Evolutionary conservation across 2,888 invertebrate genomes (phyloP).

Genomic region (Pyrrhosoma nymphula): DNA sequence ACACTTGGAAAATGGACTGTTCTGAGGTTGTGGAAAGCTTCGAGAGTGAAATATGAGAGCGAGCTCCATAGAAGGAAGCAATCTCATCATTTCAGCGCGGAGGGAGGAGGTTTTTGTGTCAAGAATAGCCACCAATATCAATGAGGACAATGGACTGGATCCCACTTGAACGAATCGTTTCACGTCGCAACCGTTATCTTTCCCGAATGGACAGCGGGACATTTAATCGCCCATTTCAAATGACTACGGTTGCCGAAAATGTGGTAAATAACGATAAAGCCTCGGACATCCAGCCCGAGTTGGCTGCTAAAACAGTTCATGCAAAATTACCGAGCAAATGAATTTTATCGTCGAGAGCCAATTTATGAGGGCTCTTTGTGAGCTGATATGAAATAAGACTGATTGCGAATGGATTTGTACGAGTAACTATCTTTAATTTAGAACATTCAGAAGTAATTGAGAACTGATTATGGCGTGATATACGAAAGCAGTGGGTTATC

Average conservation of each 20-base stretch:
- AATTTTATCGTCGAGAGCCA: neutral
- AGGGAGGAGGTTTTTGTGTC: neutral
- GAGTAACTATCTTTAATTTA: too few species aligned
- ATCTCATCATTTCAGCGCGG: neutral
- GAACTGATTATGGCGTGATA: too few species aligned
- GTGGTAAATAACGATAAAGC: neutral
- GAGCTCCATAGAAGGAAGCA: too few species aligned
- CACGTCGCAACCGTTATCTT: neutral
- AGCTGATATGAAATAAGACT: neutral
- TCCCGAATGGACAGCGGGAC: neutral
- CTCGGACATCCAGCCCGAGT: neutral
- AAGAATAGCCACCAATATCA: constrained; percentile 2
- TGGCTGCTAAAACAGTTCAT: neutral
- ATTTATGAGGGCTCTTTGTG: neutral
- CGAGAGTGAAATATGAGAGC: too few species aligned
- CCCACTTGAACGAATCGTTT: neutral
- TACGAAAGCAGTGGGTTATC: too few species aligned
- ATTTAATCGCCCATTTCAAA: neutral
- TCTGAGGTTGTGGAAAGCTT: too few species aligned
- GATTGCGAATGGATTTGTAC: too few species aligned
- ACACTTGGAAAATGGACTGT: too few species aligned
- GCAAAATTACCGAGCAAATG: neutral
- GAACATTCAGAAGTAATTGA: too few species aligned
- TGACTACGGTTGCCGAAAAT: neutral
- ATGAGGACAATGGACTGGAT: neutral